A percentile compares a stretch with the other conserved stretches of the same genome.
phyloP scores from a whole-genome alignment of 2,888 invertebrate species.

The Tiliacea aurago region DNA sequence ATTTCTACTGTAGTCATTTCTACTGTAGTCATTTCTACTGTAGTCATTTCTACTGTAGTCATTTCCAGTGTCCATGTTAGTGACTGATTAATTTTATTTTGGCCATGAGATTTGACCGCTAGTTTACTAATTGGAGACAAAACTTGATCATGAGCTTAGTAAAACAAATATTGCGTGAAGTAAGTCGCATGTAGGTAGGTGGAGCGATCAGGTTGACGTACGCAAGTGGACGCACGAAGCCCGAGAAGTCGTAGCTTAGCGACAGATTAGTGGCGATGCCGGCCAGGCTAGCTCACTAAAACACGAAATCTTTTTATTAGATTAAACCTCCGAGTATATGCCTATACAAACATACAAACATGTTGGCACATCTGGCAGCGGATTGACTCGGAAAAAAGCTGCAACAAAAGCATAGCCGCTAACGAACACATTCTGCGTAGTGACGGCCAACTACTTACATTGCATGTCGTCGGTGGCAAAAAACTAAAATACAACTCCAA shows the following conservation, averaged over 20 bases:
- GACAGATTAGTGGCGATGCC: constrained; percentile 18
- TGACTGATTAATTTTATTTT: neutral
- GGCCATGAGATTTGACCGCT: neutral
- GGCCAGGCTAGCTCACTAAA: constrained; percentile 11
- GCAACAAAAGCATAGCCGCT: neutral
- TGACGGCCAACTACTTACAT: too few species aligned
- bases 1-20: too few species aligned
- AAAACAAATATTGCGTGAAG: neutral
- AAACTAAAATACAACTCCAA: too few species aligned
- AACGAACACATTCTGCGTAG: neutral
- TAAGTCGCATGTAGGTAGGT: too few species aligned
- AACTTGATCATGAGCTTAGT: neutral
- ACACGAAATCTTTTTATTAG: constrained; percentile 27
- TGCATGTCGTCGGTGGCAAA: too few species aligned
- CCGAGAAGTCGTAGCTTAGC: constrained; percentile 35
- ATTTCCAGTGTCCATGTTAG: neutral
- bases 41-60: too few species aligned
- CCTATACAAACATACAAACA: neutral
- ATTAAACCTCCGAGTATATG: constrained; percentile 13
- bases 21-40: too few species aligned
- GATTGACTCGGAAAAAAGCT: neutral
- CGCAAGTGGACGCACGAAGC: constrained; percentile 2
- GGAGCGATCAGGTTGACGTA: neutral
- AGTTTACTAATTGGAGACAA: neutral
- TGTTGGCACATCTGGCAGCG: too few species aligned